Evolutionary conservation across 2,113 vertebrate species (phyloP), one percentile per base, ranked within the genome.

Genomic region (Melanostigma gelatinosum): DNA sequence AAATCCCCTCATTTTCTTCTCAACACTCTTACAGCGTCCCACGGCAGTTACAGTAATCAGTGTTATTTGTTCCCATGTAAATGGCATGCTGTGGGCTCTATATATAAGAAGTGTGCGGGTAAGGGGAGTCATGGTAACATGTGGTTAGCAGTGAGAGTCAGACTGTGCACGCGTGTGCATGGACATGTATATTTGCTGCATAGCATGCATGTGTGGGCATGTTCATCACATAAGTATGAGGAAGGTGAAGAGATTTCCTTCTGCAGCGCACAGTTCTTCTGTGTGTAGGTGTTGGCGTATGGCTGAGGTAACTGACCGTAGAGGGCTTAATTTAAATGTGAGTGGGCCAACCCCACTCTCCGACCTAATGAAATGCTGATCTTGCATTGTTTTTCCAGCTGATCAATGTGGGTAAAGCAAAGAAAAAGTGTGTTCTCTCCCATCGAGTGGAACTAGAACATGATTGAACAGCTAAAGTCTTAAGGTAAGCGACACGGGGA

Each of bases 41-140:
- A 64, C 63, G 78, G 15, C 27, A 76, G 68, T 55, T 64, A 65
- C 20, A 54, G 42, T 57, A 75, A 15, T 71, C 63, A 50, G 27
- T 54, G 34, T 52, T 87, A 34, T 65, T 80, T 78, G 42, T 54
- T 76, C 40, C 22, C 24, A 46, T 70, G 63, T 75, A 48, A 76
- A 42, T 81, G 12, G 7, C 44, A 54, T 69, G 66, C 48, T 75
- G 44, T 54, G 52, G 66, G n/a, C 8, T 24, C 77, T 84, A 73
- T 83, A 76, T 78, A 79, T 87, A 84, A 78, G 75, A 66, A 15
- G 38, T 79, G 79, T 81, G 79, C 89, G 79, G 84, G 86, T 72
- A 80, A 61, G 12, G 29, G 4, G 72, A 79, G 83, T 79, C 67
- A 86, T 69, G 75, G 79, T 57, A 84, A 72, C 38, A 48, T 75